Evolutionary conservation across 2,888 invertebrate genomes (phyloP).

Genomic region (Prosopocoilus inquinatus): DNA sequence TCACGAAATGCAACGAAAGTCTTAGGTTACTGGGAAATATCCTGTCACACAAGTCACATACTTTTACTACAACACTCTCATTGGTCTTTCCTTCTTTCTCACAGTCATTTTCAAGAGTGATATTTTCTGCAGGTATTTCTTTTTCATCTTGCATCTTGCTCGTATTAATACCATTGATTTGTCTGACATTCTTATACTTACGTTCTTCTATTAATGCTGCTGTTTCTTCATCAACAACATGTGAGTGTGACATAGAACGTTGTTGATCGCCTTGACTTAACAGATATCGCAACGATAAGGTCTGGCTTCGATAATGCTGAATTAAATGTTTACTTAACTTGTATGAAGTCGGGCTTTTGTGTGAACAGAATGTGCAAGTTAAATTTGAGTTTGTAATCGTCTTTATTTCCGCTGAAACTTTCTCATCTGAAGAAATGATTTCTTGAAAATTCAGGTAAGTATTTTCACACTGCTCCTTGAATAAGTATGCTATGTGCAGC

Average conservation of each 20-base stretch:
- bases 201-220: conserved; percentile 12
- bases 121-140: neutral
- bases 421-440: conserved; percentile 13
- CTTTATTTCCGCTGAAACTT: neutral
- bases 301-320: conserved; percentile 17
- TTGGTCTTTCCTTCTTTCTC: neutral
- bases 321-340: conserved; percentile 22
- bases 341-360: conserved; percentile 20
- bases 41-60: conserved; percentile 28
- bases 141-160: neutral
- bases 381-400: conserved; percentile 2
- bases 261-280: neutral
- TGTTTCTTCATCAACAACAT: conserved; percentile 1
- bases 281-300: conserved; percentile 12
- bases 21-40: conserved; percentile 18
- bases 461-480: conserved; percentile 32
- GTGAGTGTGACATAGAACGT: neutral
- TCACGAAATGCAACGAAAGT: conserved; percentile 29
- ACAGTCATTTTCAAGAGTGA: neutral
- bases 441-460: conserved; percentile 26
- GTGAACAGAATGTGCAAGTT: conserved; percentile 15
- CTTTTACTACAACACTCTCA: conserved; percentile 2
- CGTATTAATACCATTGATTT: neutral
- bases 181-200: neutral
- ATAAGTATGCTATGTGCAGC: conserved; percentile 27